Evolutionary conservation across 2,888 invertebrate genomes (phyloP), one percentile per base, ranked within the genome.

Genomic region (Diplolepis rosae): DNA sequence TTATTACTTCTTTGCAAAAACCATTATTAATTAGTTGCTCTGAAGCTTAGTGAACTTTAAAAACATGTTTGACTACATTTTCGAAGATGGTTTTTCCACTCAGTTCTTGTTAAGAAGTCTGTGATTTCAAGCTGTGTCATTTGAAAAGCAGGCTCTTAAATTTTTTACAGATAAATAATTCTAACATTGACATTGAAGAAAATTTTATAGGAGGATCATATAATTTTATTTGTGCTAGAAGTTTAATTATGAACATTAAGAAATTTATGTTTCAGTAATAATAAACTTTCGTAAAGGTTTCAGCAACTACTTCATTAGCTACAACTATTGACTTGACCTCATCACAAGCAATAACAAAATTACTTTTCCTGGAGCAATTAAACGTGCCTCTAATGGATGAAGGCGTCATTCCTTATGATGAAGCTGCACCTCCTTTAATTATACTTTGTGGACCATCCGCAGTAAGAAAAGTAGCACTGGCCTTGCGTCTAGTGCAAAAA

Each of bases 401-500:
- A 11, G 83, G 88, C 65, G 80, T 88, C 13, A 73, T 82, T 18
- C 89, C 90, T 2, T 87, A 84, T 51, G 88, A 89, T 70, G 78
- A 86, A 71, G 73, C 82, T 1, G 83, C 84, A 5, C 86, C 87
- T n/a, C 87, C 88, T 1, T 80, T 90, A 24, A 82, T 90, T 3
- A 80, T 89, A 35, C 79, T 90, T 13, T 89, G 89, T 18, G 90
- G 90, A 15, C 89, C 90, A 6, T 85, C 85, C 2, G 89, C 87
- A 2, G 82, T 87, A 1, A 83, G 80, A 67, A 89, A 89, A 77
- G 77, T 80, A 24, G 35, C 75, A n/a, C 66, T 89, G 52, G 84
- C 84, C 6, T 72, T 81, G 61, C 77, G 80, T 6, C 77, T 88
- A 50, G 85, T 82, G 50, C 74, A 80, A 32, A 78, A 74, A 61